A percentile compares a stretch with the other conserved stretches of the same genome.
Evolutionary conservation across 2,797 vertebrate species (phyloP).

Genomic region (Rhinella marina): DNA sequence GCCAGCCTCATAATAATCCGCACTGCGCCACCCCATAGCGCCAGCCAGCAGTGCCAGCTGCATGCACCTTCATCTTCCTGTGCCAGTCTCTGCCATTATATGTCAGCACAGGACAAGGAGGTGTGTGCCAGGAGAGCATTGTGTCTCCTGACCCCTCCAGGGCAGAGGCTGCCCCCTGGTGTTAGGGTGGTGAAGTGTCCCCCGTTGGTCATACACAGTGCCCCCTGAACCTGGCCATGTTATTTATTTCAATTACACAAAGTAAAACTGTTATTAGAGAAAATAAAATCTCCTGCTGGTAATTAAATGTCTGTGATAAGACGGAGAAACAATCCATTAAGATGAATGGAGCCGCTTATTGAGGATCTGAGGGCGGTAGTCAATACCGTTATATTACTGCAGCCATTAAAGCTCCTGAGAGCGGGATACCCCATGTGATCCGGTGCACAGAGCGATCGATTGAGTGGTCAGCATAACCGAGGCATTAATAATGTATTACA

Average conservation of each 20-base stretch:
- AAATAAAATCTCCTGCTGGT: slow-evolving; percentile 34
- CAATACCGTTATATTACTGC: slow-evolving; percentile 42
- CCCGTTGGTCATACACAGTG: too few relatives aligned
- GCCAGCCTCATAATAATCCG: not conserved
- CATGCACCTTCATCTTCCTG: too few relatives aligned
- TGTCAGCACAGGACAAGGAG: too few relatives aligned
- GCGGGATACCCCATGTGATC: slow-evolving; percentile 33
- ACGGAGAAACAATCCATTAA: slow-evolving; percentile 56
- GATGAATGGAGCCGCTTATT: slow-evolving; percentile 46
- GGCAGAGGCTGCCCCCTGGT: not conserved
- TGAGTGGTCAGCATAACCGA: slow-evolving; percentile 56
- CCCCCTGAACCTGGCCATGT: not conserved
- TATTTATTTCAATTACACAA: slow-evolving; percentile 21
- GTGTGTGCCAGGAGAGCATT: too few relatives aligned
- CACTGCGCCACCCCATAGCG: not conserved
- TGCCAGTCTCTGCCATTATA: too few relatives aligned
- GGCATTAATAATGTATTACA: slow-evolving; percentile 33
- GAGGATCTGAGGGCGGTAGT: slow-evolving; percentile 38
- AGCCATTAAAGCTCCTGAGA: slow-evolving; percentile 52
- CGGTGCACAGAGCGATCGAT: slow-evolving; percentile 52
- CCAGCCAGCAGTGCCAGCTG: too few relatives aligned
- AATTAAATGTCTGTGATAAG: slow-evolving; percentile 57
- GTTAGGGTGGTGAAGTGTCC: not conserved
- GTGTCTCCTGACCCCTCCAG: too few relatives aligned
- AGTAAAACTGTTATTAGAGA: slow-evolving; percentile 6